Evolutionary conservation across 1,140 invertebrate genomes (phyloP).

Genomic region (Bactericera cockerelli): DNA sequence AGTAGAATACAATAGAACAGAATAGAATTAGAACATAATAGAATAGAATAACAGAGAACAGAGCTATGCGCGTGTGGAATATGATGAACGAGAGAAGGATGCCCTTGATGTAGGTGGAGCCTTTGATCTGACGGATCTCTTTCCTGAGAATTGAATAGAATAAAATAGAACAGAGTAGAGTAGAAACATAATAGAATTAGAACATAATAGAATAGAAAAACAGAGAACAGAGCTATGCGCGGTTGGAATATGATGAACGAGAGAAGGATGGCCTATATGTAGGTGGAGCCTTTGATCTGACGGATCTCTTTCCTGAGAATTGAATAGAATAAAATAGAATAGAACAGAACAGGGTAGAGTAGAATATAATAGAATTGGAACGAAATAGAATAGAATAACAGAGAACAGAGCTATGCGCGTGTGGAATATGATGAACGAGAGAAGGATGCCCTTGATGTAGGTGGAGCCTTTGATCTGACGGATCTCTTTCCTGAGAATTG

Average conservation of each 20-base stretch:
- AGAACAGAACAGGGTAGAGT: too few relatives aligned
- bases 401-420: constrained; percentile 62
- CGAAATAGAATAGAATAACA: constrained; percentile 57
- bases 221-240: too few relatives aligned
- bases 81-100: constrained; percentile 56
- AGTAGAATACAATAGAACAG: too few relatives aligned
- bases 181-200: too few relatives aligned
- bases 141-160: constrained; percentile 23
- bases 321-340: too few relatives aligned
- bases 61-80: constrained; percentile 54
- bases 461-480: constrained; percentile 48
- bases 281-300: not conserved
- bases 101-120: constrained; percentile 51
- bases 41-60: constrained; percentile 58
- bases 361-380: too few relatives aligned
- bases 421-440: constrained; percentile 56
- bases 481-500: constrained; percentile 35
- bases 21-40: too few relatives aligned
- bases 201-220: too few relatives aligned
- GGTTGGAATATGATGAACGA: not conserved
- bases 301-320: not conserved
- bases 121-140: constrained; percentile 45
- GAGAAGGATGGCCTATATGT: not conserved
- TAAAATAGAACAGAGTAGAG: constrained; percentile 14
- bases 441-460: constrained; percentile 51